Percentiles rank a stretch among this genome's conserved stretches.
Conservation (phyloP, 2,797 vertebrate genomes). For the Hippopotamyrus pictus region DNA sequence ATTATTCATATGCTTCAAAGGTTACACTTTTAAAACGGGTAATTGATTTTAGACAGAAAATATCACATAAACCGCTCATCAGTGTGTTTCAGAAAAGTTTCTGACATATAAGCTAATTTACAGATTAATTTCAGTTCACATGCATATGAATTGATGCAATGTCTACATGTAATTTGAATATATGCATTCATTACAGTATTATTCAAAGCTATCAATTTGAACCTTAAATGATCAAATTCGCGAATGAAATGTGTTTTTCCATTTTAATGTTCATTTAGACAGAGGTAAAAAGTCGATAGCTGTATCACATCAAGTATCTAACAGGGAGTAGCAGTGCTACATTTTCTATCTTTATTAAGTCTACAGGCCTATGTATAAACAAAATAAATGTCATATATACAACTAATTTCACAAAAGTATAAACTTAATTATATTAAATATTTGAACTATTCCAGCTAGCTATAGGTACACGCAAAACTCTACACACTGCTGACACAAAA, state of each 20-base stretch:
- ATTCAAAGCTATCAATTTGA: not conserved
- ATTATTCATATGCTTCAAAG: not conserved
- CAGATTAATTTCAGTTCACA: not conserved
- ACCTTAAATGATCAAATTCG: not conserved
- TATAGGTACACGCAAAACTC: too few relatives aligned
- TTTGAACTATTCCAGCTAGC: not conserved
- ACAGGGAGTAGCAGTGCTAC: not conserved
- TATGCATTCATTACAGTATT: not conserved
- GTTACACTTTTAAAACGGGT: not conserved
- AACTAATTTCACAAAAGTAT: not conserved
- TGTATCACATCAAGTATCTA: not conserved
- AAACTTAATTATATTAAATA: not conserved
- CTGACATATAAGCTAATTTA: not conserved
- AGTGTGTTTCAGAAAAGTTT: not conserved
- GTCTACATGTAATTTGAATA: not conserved
- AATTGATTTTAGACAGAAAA: not conserved
- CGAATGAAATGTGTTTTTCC: not conserved
- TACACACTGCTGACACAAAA: not conserved
- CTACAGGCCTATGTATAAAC: not conserved
- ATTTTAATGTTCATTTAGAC: not conserved
- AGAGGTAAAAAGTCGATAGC: not conserved
- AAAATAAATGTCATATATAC: not conserved
- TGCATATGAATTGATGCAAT: not conserved
- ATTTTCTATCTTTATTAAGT: not conserved
- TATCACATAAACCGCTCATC: not conserved